Percentiles rank a stretch among this genome's conserved stretches.
These are phyloP conservation scores for Sander vitreus DNA, from an alignment of 2,113 vertebrate genomes.

Conservation along the genomic window DNA sequence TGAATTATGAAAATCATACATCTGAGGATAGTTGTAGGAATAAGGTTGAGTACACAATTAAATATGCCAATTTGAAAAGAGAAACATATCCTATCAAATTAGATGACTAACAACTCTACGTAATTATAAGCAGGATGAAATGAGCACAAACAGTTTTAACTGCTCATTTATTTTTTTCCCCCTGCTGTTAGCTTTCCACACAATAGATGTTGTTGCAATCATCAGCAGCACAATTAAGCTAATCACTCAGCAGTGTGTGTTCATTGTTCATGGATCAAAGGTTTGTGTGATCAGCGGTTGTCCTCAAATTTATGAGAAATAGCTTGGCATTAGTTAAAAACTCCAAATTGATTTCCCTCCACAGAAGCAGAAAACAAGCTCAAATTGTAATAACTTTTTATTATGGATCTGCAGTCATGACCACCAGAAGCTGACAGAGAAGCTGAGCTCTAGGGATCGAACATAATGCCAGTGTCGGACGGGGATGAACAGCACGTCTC, in stretches of 20 bases:
- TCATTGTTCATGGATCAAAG: constrained; percentile 63
- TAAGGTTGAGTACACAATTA: constrained; percentile 72
- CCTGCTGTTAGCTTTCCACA: constrained; percentile 47
- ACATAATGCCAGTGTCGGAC: constrained; percentile 94
- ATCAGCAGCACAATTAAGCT: constrained; percentile 59
- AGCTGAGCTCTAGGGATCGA: constrained; percentile 92
- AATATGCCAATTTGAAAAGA: constrained; percentile 66
- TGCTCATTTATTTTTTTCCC: constrained; percentile 48
- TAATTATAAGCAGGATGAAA: constrained; percentile 61
- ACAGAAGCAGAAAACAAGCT: constrained; percentile 18
- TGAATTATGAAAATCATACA: constrained; percentile 75
- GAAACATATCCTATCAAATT: constrained; percentile 63
- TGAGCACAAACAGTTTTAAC: constrained; percentile 56
- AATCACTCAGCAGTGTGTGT: constrained; percentile 63
- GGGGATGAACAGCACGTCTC: constrained; percentile 95
- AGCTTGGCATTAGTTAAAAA: constrained; percentile 45
- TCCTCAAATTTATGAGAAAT: constrained; percentile 56
- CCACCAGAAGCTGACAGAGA: constrained; percentile 99
- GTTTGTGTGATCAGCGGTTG: constrained; percentile 48
- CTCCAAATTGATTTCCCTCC: constrained; percentile 28
- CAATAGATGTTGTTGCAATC: constrained; percentile 57
- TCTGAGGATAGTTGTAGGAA: constrained; percentile 62
- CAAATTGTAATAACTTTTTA: neutral
- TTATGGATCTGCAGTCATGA: constrained; percentile 79
- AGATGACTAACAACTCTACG: constrained; percentile 61